These are phyloP conservation scores for Sitophilus oryzae DNA, from an alignment of 1,140 invertebrate species.

Conservation along the genomic window DNA sequence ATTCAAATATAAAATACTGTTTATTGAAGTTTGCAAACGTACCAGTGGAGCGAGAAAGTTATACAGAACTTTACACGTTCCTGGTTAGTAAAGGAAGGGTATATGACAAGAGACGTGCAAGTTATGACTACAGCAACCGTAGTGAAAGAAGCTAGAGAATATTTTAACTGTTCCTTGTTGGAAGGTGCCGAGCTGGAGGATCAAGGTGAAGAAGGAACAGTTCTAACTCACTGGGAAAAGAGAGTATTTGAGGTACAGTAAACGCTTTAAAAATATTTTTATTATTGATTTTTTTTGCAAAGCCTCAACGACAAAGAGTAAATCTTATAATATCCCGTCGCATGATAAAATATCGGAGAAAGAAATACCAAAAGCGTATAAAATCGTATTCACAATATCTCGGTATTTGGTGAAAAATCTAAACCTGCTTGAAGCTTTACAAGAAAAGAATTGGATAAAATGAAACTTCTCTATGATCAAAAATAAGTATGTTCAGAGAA, in stretches of 20 bases:
- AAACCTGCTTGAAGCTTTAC: too few species aligned
- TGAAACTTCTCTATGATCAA: too few species aligned
- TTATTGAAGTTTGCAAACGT: conserved; percentile 67
- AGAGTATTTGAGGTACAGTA: conserved; percentile 81
- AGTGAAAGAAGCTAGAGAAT: conserved; percentile 73
- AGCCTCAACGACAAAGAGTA: too few species aligned
- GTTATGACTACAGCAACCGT: conserved; percentile 93
- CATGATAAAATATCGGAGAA: too few species aligned
- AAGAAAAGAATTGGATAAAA: too few species aligned
- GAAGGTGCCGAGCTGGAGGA: conserved; percentile 98
- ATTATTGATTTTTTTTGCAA: too few species aligned
- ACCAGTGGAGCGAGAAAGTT: conserved; percentile 89
- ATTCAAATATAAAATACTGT: too few species aligned
- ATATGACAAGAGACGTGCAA: conserved; percentile 67
- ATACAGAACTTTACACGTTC: conserved; percentile 75
- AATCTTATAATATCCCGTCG: too few species aligned
- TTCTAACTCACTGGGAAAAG: conserved; percentile 98
- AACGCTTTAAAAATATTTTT: too few species aligned
- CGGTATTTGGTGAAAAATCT: too few species aligned
- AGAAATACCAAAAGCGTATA: not conserved
- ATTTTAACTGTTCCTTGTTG: conserved; percentile 84
- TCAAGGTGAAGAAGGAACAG: conserved; percentile 95
- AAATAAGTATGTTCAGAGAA: too few species aligned
- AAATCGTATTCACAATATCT: too few species aligned
- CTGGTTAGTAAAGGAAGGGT: conserved; percentile 80